Base-by-base conservation (phyloP, 2,797 vertebrate genomes). In the Morelia viridis region DNA sequence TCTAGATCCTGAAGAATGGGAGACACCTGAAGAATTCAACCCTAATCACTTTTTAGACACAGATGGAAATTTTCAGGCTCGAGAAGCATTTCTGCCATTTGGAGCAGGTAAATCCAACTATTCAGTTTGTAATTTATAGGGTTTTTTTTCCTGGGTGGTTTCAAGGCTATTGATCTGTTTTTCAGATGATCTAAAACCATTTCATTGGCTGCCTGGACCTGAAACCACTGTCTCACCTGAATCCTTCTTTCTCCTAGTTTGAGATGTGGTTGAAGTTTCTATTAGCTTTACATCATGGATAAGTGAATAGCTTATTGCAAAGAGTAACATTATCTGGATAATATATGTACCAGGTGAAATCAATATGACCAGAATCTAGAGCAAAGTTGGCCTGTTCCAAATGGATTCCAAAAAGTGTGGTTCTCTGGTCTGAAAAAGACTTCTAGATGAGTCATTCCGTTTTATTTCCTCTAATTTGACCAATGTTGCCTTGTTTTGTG, bases 41-140 rank as follows among this genome's bases (percentile, higher is more conserved):
- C 92, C 93, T 1, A 35, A 92, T 87, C 93, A 96, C 86, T 95
- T 96, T 83, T 93, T 95, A 90, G 94, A 95, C 68, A 93, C 93
- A 46, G 86, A 93, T 31, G 96, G 94, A 92, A 94, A 93, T n/a
- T 96, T 95, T 41, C 31, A 86, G 56, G 24, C 61, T 90, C 94
- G 41, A 4, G 93, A 95, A 35, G 94, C 93, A 13, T 96, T 95
- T 71, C 57, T 96, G 86, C 93, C 93, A 31, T 96, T 96, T 64
- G 94, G 95, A 13, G 89, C 92, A 90, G 94, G 95, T 94, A 86
- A 61, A 4, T 31, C 50, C n/a, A 76, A 86, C n/a, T n/a, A 41
- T 76, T 76, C 71, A 41, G 71, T 76, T 41, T 41, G 17, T 76
- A 35, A 76, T 22, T 41, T 9, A 76, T 19, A 19, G 15, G 31